Evolutionary conservation across 2,888 invertebrate species (phyloP).

Genomic region (Erebia ligea): DNA sequence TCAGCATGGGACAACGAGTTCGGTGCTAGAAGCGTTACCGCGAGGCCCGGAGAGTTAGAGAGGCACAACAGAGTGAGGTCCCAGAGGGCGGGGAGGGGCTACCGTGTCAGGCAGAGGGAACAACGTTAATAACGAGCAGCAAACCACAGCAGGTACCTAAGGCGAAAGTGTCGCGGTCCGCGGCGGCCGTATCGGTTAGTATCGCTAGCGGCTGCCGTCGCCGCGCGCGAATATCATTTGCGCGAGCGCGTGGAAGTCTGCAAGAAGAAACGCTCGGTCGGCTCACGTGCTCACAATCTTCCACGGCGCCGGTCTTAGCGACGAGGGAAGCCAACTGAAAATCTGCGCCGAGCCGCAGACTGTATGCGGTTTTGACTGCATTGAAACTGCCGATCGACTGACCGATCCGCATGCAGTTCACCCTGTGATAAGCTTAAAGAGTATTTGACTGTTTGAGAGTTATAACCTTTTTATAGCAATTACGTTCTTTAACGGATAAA

Average conservation of each 20-base stretch:
- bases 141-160: conserved; percentile 81
- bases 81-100: conserved; percentile 59
- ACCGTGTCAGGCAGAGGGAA: conserved; percentile 61
- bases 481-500: too few species aligned
- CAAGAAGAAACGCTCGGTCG: conserved; percentile 81
- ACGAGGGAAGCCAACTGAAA: neutral
- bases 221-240: conserved; percentile 87
- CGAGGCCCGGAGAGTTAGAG: conserved; percentile 46
- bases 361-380: too few species aligned
- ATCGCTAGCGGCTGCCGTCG: conserved; percentile 81
- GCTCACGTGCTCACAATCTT: conserved; percentile 40
- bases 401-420: too few species aligned
- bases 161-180: conserved; percentile 45
- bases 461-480: too few species aligned
- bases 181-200: conserved; percentile 69
- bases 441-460: too few species aligned
- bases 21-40: conserved; percentile 38
- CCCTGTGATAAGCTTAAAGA: too few species aligned
- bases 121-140: conserved; percentile 78
- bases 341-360: neutral
- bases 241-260: conserved; percentile 91
- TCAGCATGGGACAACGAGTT: neutral
- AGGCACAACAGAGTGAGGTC: conserved; percentile 59
- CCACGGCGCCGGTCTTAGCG: neutral
- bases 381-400: too few species aligned